Base-by-base conservation (phyloP, 2,888 invertebrate genomes). In the Trachelus tabidus region DNA sequence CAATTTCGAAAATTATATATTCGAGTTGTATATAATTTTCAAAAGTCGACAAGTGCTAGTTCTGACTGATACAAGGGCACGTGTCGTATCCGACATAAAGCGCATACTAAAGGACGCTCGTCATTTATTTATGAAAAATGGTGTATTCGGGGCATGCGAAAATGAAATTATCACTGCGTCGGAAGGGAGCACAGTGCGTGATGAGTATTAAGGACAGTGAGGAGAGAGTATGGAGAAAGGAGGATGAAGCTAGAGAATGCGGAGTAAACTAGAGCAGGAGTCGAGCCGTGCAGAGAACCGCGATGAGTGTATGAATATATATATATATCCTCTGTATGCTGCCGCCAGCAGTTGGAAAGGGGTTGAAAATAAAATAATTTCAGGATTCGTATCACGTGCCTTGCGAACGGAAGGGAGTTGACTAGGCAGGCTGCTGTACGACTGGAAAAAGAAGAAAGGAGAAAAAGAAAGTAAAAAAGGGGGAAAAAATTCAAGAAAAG, bases 331-430 rank as follows among this genome's bases (percentile, higher is more conserved):
- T 56, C 23, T 56, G 0, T 56, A 23, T 23, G 56, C 23, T 56
- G 23, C 40, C 23, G 12, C 77, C 23, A 56, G 56, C 56, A 56
- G 81, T 75, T 83, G 80, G 87, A 84, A 56, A 88, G 86, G 86
- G 89, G 87, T 87, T 87, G 87, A 83, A 87, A 88, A 87, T 87
- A 87, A 88, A 88, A 87, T 87, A 87, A 86, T 86, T 89, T 85
- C 80, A 80, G 83, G 83, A 89, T 87, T 87, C 87, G 83, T 82
- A 85, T 86, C 88, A 89, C 89, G 89, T 86, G 83, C 85, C 80
- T 77, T 78, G 79, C 77, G 81, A 81, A 82, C 83, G 83, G 82
- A 81, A 79, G 82, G 83, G 79, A 80, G 80, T 56, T 56, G 23
- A 56, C 56, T 56, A 56, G 56, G 56, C 23, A 2, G 56, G 56